These are phyloP conservation scores for Macrostomum cliftonense DNA, from an alignment of 2,888 invertebrate species.

Conservation along the genomic window DNA sequence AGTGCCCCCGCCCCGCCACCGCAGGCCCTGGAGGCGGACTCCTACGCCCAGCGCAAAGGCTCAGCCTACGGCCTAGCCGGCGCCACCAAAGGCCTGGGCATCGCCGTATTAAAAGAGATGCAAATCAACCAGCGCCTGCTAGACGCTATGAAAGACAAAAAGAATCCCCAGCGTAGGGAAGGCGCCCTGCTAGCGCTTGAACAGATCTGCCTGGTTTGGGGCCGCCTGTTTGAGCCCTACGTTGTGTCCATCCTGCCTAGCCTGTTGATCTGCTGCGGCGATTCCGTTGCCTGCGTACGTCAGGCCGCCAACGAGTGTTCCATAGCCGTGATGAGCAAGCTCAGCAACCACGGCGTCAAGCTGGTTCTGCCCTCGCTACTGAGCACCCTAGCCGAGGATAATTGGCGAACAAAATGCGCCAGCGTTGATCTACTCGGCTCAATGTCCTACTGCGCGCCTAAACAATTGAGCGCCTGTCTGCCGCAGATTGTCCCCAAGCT, in stretches of 20 bases:
- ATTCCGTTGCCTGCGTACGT: conserved; percentile 75
- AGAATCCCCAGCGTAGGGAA: conserved; percentile 77
- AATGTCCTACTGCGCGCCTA: conserved; percentile 97
- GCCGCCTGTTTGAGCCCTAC: conserved; percentile 91
- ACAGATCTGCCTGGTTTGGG: conserved; percentile 79
- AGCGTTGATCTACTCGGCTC: conserved; percentile 73
- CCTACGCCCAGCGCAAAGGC: conserved; percentile 44
- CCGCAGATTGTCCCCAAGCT: conserved; percentile 93
- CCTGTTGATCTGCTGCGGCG: conserved; percentile 81
- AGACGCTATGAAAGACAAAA: conserved; percentile 83
- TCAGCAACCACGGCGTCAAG: conserved; percentile 91
- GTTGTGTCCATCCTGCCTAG: conserved; percentile 88
- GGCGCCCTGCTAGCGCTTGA: conserved; percentile 89
- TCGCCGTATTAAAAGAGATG: conserved; percentile 74
- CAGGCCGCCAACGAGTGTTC: conserved; percentile 90
- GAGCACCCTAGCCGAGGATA: conserved; percentile 76
- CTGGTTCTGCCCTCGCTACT: conserved; percentile 78
- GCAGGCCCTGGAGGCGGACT: conserved; percentile 29
- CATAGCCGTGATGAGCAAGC: conserved; percentile 69
- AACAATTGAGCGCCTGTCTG: conserved; percentile 86
- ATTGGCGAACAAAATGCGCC: conserved; percentile 63
- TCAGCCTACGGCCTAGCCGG: conserved; percentile 95
- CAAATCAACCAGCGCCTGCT: conserved; percentile 85
- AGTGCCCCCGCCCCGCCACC: conserved; percentile 61
- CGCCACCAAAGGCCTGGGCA: conserved; percentile 80